phyloP scores from a whole-genome alignment of 2,113 vertebrate genomes.

The Nerophis lumbriciformis region DNA sequence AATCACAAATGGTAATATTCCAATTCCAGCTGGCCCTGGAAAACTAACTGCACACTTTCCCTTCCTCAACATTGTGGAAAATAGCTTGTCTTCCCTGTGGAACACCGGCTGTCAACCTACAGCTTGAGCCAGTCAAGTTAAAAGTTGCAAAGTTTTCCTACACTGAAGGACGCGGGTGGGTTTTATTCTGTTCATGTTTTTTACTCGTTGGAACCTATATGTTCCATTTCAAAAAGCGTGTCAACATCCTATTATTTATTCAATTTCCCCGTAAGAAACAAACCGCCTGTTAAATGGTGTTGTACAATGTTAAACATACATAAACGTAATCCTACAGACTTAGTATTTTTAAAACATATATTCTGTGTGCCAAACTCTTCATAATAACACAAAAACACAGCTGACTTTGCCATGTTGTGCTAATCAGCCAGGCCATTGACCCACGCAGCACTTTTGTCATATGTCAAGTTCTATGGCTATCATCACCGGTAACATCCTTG shows the following conservation, averaged over 20 bases:
- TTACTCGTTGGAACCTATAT: neutral
- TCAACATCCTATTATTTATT: neutral
- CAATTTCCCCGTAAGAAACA: neutral
- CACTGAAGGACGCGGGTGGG: neutral
- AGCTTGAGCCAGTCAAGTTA: neutral
- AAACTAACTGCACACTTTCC: conserved; percentile 1
- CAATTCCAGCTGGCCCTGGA: conserved; percentile 5
- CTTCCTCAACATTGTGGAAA: conserved; percentile 1
- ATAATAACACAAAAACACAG: too few relatives aligned
- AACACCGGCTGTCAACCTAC: conserved; percentile 7
- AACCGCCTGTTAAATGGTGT: too few relatives aligned
- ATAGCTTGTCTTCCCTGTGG: neutral
- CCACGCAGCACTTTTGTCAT: too few relatives aligned
- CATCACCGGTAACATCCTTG: too few relatives aligned
- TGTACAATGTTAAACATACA: too few relatives aligned
- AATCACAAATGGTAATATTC: neutral
- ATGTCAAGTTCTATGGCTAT: too few relatives aligned
- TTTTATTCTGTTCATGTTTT: neutral
- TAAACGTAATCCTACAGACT: too few relatives aligned
- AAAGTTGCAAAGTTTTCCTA: conserved; percentile 2
- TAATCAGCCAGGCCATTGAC: too few relatives aligned
- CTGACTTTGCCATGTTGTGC: too few relatives aligned
- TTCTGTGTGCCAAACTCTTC: too few relatives aligned
- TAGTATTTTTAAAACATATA: too few relatives aligned
- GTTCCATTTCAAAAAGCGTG: neutral